phyloP scores from a whole-genome alignment of 2,888 invertebrate species.

The Euspilapteryx auroguttella region DNA sequence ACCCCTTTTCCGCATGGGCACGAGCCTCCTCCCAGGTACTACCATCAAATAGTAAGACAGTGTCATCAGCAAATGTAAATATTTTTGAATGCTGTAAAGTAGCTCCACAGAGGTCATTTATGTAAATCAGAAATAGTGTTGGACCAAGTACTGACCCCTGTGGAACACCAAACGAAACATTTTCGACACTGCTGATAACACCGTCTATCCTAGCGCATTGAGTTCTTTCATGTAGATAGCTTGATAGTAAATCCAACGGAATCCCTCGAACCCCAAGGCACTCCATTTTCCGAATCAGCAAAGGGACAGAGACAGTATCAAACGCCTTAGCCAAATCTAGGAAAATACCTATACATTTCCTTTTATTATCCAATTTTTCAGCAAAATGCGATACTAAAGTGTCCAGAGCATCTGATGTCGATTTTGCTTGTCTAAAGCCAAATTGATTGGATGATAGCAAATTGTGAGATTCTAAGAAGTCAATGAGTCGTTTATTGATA shows the following conservation, averaged over 20 bases:
- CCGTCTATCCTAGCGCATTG: background rate
- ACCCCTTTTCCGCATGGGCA: background rate
- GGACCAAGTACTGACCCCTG: background rate
- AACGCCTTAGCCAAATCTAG: background rate
- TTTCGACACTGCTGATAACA: background rate
- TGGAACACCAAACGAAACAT: background rate
- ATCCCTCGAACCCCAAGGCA: background rate
- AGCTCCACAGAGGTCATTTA: background rate
- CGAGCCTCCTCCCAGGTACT: background rate
- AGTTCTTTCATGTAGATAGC: background rate
- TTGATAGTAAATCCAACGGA: background rate
- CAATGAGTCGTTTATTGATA: background rate
- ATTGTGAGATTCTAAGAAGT: background rate
- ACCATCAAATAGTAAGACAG: background rate
- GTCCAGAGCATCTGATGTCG: background rate
- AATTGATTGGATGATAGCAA: background rate
- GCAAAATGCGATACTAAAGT: background rate
- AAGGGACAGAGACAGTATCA: background rate
- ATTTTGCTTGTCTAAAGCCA: background rate
- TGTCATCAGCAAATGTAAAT: background rate
- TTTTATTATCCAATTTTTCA: background rate
- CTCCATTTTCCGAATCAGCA: background rate
- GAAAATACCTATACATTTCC: background rate
- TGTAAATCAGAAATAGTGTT: background rate
- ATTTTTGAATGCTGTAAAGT: background rate